Evolutionary conservation across 1,140 invertebrate genomes (phyloP).

Genomic region (Euwallacea similis): DNA sequence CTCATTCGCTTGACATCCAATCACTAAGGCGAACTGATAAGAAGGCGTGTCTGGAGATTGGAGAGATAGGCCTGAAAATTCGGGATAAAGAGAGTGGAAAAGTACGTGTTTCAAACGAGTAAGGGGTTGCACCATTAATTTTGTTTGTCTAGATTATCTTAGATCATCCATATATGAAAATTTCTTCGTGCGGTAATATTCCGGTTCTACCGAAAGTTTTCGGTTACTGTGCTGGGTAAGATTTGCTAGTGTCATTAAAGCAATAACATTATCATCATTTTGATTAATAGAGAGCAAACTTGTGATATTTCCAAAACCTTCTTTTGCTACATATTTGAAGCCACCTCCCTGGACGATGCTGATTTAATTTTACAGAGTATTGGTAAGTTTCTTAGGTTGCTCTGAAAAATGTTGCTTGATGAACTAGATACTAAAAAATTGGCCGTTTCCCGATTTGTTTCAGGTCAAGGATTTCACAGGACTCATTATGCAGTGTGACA

Average conservation of each 20-base stretch:
- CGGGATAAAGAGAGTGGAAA: slow-evolving; percentile 49
- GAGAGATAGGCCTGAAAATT: slow-evolving; percentile 59
- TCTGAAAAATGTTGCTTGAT: background rate
- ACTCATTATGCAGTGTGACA: slow-evolving; percentile 49
- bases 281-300: slow-evolving; percentile 58
- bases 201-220: slow-evolving; percentile 60
- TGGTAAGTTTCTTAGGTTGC: slow-evolving; percentile 38
- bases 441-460: slow-evolving; percentile 22
- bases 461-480: slow-evolving; percentile 50
- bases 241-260: slow-evolving; percentile 4
- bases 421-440: background rate
- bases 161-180: slow-evolving; percentile 65
- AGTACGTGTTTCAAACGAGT: slow-evolving; percentile 42
- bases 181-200: slow-evolving; percentile 65
- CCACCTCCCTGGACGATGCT: slow-evolving; percentile 55
- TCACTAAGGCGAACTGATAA: slow-evolving; percentile 46
- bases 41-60: slow-evolving; percentile 57
- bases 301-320: slow-evolving; percentile 62
- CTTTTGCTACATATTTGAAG: slow-evolving; percentile 61
- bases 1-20: slow-evolving; percentile 5
- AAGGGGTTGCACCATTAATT: background rate
- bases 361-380: slow-evolving; percentile 54
- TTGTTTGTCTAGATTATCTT: slow-evolving; percentile 53
- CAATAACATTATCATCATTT: slow-evolving; percentile 19
- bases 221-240: slow-evolving; percentile 66